A percentile compares a stretch with the other conserved stretches of the same genome.
Evolutionary conservation across 2,113 vertebrate species (phyloP).

Genomic region (Ctenomys sociabilis): DNA sequence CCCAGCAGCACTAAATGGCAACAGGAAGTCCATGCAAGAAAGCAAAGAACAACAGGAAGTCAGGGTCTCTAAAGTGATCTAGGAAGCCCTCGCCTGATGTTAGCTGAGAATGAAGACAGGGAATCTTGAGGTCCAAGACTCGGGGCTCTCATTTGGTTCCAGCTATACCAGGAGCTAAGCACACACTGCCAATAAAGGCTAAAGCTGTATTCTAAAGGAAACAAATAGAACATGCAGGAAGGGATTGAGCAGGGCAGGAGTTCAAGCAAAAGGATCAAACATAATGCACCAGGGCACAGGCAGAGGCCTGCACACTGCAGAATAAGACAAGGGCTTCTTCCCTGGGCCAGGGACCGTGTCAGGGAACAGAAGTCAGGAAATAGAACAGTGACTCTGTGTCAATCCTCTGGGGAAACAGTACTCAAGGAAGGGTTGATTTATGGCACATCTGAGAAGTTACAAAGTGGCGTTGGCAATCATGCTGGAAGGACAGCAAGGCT

Average conservation of each 20-base stretch:
- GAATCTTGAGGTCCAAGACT: background rate
- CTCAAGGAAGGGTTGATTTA: background rate
- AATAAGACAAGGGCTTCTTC: background rate
- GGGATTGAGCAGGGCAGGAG: background rate
- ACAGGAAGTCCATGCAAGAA: background rate
- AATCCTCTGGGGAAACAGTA: background rate
- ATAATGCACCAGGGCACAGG: background rate
- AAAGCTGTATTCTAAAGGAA: background rate
- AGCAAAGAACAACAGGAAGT: slow-evolving; percentile 1
- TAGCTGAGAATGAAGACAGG: background rate
- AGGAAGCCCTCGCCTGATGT: background rate
- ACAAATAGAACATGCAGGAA: background rate
- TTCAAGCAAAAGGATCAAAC: background rate
- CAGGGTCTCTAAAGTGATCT: background rate
- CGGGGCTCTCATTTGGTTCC: background rate
- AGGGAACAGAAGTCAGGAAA: background rate
- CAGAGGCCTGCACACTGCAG: background rate
- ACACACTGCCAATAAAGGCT: background rate
- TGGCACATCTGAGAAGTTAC: background rate
- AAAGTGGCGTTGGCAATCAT: background rate
- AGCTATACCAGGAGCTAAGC: background rate
- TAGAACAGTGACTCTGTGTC: background rate
- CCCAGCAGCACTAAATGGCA: slow-evolving; percentile 3
- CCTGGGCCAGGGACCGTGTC: background rate
- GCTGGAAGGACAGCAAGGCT: background rate